Base-by-base conservation (phyloP, 1,140 invertebrate species). In the Hylaeus volcanicus region DNA sequence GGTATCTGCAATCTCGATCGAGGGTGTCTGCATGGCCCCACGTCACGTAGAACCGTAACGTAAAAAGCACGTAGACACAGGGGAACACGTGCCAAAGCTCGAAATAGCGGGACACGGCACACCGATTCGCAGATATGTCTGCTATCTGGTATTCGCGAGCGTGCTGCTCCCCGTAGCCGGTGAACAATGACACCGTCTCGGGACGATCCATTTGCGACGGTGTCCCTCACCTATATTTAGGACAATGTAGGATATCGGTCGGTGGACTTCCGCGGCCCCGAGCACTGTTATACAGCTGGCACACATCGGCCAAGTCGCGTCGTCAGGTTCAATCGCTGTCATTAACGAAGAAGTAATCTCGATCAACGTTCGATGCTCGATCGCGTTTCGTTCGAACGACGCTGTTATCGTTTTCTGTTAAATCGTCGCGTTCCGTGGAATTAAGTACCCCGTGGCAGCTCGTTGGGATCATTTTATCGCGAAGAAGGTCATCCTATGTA, bases 161-260 rank as follows among this genome's bases (percentile, higher is more conserved):
- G 37, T 55, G 69, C 45, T 26, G 58, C 68, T 26, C 15, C 26
- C 45, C 39, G 69, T 39, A 51, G 48, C 26, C 69, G 41, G 48
- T 75, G 64, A 80, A 80, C 78, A 80, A 80, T 68, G 72, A 75
- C 72, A 68, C 78, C 72, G 63, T 80, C 72, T 68, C 78, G 55
- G 64, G 45, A 55, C 78, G 78, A 80, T 80, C 78, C 78, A 75
- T 75, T 80, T 80, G 51, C 78, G 37, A 74, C 71, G 41, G 41
- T 55, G 78, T 80, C 78, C 78, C 78, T 80, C 78, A 80, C 78
- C 78, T 75, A 80, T 80, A 80, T 80, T 75, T 75, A 75, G 78
- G 72, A 80, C 78, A 80, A 80, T 80, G 78, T 60, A 74, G 78
- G 53, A 74, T 80, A 68, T 74, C 78, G 78, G 61, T 12, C 63